These are phyloP conservation scores for Steromphala cineraria DNA, from an alignment of 2,888 invertebrate species.

Conservation along the genomic window DNA sequence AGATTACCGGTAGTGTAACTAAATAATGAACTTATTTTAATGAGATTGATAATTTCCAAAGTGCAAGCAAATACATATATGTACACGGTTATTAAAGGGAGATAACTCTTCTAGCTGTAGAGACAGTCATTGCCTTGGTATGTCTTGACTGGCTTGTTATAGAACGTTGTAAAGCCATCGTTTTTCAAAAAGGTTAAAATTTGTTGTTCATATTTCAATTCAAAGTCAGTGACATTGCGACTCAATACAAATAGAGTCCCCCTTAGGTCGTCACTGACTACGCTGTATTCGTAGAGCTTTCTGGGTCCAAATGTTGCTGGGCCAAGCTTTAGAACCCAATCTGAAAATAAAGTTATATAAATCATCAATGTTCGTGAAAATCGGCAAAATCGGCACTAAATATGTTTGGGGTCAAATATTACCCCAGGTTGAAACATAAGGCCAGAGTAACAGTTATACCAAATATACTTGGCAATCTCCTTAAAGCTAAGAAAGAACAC, in stretches of 20 bases:
- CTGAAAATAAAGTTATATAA: conserved; percentile 29
- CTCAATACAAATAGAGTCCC: conserved; percentile 55
- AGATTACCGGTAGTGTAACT: no score
- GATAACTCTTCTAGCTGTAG: conserved; percentile 32
- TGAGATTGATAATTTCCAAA: no score
- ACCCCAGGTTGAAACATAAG: no score
- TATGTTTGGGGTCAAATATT: no score
- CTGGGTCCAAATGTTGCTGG: conserved; percentile 45
- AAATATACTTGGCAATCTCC: no score
- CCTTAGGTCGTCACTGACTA: conserved; percentile 52
- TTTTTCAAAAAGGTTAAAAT: conserved; percentile 39
- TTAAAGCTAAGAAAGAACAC: no score
- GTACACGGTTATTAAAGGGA: no score
- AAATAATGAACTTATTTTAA: no score
- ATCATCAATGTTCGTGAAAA: no score
- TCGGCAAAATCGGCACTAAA: no score
- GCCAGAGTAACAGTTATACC: no score
- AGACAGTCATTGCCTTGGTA: conserved; percentile 52
- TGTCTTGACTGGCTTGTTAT: conserved; percentile 47
- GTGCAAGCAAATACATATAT: no score
- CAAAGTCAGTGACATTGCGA: conserved; percentile 46
- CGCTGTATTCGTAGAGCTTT: conserved; percentile 49
- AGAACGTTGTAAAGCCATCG: conserved; percentile 45
- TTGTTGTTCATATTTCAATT: conserved; percentile 38
- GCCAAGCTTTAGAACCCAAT: conserved; percentile 58